Base-by-base conservation (phyloP, 2,888 invertebrate genomes). In the Chrysopilus asiliformis region DNA sequence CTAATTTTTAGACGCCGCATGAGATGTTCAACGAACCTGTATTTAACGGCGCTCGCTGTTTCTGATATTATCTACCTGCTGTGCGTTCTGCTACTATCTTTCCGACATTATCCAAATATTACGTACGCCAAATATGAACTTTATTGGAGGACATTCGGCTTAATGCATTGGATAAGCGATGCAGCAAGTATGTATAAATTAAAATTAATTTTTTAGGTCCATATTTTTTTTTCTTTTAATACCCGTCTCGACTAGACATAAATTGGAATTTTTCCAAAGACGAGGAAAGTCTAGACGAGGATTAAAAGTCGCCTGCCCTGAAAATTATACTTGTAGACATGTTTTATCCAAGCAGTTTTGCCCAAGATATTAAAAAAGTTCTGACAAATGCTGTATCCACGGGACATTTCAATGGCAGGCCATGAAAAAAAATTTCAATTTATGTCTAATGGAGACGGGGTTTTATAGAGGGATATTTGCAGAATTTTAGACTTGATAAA, bases 1-100 rank as follows among this genome's bases (percentile, higher is more conserved):
- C 8, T 26, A 28, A 28, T 19, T 36, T 39, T 34, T 13, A 70
- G 70, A 45, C 67, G 74, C 45, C 70, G 78, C 33, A 82, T 82
- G 80, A 65, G 76, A 50, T 74, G 76, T 43, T 79, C 80, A 25
- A 82, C 81, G 40, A 81, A 82, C 59, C 70, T 72, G 41, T 83
- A 82, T 59, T 63, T 83, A 45, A 75, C 79, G 36, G 79, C 78
- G 1, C 59, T 83, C 45, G 81, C 81, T 29, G 66, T 76, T 40
- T 76, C 77, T 38, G 82, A 83, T 52, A 67, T 79, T 40, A 64
- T 79, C 39, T 79, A 79, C 59, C 64, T 82, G 39, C 58, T 78
- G 32, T 74, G 76, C 53, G 70, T 70, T 27, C 67, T 80, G 47
- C 58, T 74, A 25, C 60, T 81, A 37, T 74, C 74, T 2, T 61